Conservation (phyloP, 2,888 invertebrate species). For the Xanthorhoe spadicearia region DNA sequence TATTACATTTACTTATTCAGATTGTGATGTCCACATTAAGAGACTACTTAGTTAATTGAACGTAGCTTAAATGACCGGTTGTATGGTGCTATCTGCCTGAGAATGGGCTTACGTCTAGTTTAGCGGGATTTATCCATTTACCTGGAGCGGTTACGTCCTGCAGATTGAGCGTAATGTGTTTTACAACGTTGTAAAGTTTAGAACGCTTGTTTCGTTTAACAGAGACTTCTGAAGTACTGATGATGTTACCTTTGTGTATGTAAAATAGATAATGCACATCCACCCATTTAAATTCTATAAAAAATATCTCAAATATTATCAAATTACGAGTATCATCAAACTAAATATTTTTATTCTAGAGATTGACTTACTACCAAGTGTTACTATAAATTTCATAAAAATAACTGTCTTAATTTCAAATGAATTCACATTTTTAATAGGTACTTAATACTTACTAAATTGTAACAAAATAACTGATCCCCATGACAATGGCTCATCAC, state of each 20-base stretch:
- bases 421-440: too few species aligned
- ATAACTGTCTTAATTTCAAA: too few species aligned
- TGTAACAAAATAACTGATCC: too few species aligned
- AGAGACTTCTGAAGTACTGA: neutral
- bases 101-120: conserved; percentile 42
- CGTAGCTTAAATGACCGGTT: conserved; percentile 52
- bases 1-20: conserved; percentile 76
- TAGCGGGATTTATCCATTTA: conserved; percentile 35
- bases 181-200: conserved; percentile 26
- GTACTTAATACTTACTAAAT: too few species aligned
- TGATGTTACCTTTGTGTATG: neutral
- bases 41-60: conserved; percentile 71
- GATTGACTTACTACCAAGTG: too few species aligned
- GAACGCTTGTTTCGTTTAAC: conserved; percentile 8
- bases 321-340: too few species aligned
- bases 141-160: conserved; percentile 33
- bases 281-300: too few species aligned
- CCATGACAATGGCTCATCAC: too few species aligned
- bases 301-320: too few species aligned
- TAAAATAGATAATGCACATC: neutral
- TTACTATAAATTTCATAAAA: too few species aligned
- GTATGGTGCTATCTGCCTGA: conserved; percentile 35
- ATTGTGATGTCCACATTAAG: conserved; percentile 64
- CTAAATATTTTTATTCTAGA: too few species aligned
- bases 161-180: conserved; percentile 36